Percentiles rank a stretch among this genome's conserved stretches.
Conservation (phyloP, 2,888 invertebrate species). For the Dolichopus griseipennis region DNA sequence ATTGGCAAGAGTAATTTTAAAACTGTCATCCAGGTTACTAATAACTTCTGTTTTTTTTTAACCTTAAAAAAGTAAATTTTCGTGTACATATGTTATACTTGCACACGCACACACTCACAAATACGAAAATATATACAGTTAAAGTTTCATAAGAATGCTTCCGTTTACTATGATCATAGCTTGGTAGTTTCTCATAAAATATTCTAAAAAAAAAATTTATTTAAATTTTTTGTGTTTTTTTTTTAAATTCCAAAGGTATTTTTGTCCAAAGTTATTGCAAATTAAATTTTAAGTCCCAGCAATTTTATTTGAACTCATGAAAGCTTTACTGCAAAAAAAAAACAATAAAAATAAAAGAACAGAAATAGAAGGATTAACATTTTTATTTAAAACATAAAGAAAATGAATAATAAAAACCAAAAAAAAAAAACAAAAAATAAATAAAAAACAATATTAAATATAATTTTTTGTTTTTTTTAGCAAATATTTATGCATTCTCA, state of each 20-base stretch:
- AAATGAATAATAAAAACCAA: background rate
- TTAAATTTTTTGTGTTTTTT: background rate
- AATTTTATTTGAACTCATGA: background rate
- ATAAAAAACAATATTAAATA: background rate
- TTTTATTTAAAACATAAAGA: background rate
- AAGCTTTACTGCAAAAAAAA: slow-evolving; percentile 1
- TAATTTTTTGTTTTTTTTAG: background rate
- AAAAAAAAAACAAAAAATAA: background rate
- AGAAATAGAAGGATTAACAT: background rate
- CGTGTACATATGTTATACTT: too few species aligned
- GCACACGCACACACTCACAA: too few species aligned
- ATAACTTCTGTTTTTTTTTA: background rate
- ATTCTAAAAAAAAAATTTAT: background rate
- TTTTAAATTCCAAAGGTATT: background rate
- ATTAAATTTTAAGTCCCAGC: slow-evolving; percentile 1
- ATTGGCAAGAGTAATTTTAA: background rate
- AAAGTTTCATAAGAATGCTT: too few species aligned
- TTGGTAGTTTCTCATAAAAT: background rate
- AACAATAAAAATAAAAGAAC: background rate
- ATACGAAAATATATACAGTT: too few species aligned
- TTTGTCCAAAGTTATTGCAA: slow-evolving; percentile 2
- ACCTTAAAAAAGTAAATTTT: too few species aligned
- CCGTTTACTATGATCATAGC: too few species aligned
- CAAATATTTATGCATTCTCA: background rate
- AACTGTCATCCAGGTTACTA: slow-evolving; percentile 1